Base-by-base conservation (phyloP, 2,888 invertebrate genomes). In the Caenorhabditis afra region DNA sequence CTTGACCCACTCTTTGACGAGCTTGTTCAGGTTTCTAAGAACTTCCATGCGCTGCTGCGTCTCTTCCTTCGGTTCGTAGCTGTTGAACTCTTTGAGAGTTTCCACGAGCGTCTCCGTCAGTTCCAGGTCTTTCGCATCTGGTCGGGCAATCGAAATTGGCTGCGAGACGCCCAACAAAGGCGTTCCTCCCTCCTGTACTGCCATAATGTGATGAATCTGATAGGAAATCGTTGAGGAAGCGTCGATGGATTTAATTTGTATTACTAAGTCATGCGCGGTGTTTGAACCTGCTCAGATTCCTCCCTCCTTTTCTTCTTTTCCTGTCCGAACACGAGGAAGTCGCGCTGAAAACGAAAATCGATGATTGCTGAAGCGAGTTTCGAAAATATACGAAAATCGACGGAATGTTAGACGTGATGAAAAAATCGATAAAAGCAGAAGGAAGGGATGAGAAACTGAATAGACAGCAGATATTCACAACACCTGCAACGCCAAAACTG, bases 1-100 rank as follows among this genome's bases (percentile, higher is more conserved):
- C 84, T 94, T 93, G 82, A 99, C 96, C 98, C 98, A 99, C 89
- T 95, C 94, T 85, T 96, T 94, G 12, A 97, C 97, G 55, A 99
- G 92, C 4, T 94, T 93, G 91, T 98, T 97, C 73, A 99, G 91
- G 90, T 95, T 95, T 81, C 93, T 92, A 62, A 93, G 90, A 64
- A 93, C 93, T 22, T 84, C 87, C 23, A 89, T 66, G 0, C 90
- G 82, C n/a, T 82, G 75, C 47, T 84, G 81, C 49, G 90, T 65
- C 73, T 90, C 90, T 18, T 87, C 84, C 8, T 85, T 82, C 8
- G 85, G 82, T 66, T 90, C 90, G 61, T 86, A 89, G 10, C 87
- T 58, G 39, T 86, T 83, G 71, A 80, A 86, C 14, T 74, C 59
- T 14, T 70, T 67, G 22, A 90, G 80, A n/a, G 78, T 73, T 11